Percentiles rank a stretch among this genome's conserved stretches.
Conservation (phyloP, 2,888 invertebrate species). For the Rotaria socialis region DNA sequence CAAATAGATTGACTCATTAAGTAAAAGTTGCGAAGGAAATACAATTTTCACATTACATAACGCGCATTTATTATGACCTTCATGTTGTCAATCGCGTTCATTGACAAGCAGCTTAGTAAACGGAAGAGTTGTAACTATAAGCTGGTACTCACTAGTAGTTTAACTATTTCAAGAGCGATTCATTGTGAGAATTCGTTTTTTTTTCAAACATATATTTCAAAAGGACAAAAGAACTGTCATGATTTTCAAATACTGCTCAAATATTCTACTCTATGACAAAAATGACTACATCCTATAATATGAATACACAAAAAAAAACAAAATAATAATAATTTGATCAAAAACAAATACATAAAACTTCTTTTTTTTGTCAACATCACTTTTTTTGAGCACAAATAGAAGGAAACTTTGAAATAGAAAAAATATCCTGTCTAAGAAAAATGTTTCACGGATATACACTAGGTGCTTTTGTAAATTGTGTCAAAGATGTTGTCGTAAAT, state of each 20-base stretch:
- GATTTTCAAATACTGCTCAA: background rate
- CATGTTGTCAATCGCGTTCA: too few relatives aligned
- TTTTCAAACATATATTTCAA: too few relatives aligned
- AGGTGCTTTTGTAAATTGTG: background rate
- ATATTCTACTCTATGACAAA: conserved; percentile 18
- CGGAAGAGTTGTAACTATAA: too few relatives aligned
- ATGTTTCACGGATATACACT: background rate
- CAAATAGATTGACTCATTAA: too few relatives aligned
- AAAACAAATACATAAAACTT: background rate
- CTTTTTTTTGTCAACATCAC: background rate
- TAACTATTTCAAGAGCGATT: too few relatives aligned
- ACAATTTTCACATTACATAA: too few relatives aligned
- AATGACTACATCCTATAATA: conserved; percentile 3
- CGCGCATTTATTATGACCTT: too few relatives aligned
- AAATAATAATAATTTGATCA: background rate
- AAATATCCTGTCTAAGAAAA: background rate
- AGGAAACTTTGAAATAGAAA: background rate
- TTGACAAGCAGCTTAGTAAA: too few relatives aligned
- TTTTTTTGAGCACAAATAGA: background rate
- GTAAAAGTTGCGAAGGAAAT: too few relatives aligned
- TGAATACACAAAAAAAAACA: background rate
- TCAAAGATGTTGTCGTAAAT: background rate
- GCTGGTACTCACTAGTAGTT: too few relatives aligned
- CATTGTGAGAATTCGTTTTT: too few relatives aligned
- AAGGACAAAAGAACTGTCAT: background rate